Conservation (phyloP, 2,888 invertebrate genomes). For the Agonum fuliginosum region DNA sequence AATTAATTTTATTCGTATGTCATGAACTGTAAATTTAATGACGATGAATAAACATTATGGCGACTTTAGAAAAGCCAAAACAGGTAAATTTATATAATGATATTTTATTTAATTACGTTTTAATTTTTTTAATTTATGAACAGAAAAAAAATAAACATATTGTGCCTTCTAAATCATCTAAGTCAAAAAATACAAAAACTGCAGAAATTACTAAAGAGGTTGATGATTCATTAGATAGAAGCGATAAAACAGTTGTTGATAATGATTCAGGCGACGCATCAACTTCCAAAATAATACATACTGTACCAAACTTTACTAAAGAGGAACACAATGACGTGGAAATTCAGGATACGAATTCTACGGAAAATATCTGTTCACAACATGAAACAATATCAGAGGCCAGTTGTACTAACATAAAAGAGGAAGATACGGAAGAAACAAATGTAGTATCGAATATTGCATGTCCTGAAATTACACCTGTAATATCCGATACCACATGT, state of each 20-base stretch:
- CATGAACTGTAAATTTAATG: slow-evolving; percentile 10
- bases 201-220: not conserved
- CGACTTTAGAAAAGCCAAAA: slow-evolving; percentile 56
- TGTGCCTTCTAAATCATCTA: slow-evolving; percentile 50
- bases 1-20: not conserved
- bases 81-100: slow-evolving; percentile 32
- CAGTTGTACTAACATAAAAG: not conserved
- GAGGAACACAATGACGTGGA: not conserved
- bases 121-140: not conserved
- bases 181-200: slow-evolving; percentile 10
- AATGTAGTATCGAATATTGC: not conserved
- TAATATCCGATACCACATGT: not conserved
- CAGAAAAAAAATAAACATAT: slow-evolving; percentile 53
- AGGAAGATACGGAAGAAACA: not conserved
- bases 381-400: not conserved
- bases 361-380: slow-evolving; percentile 11
- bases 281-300: not conserved
- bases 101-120: not conserved
- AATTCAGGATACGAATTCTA: not conserved
- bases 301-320: not conserved
- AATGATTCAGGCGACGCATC: not conserved
- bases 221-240: not conserved
- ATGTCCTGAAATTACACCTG: not conserved
- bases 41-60: slow-evolving; percentile 43
- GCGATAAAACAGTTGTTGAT: not conserved